Percentiles rank a stretch among this genome's conserved stretches.
Conservation (phyloP, 92 coral and sea anemone species). For the Parazoanthus swiftii region DNA sequence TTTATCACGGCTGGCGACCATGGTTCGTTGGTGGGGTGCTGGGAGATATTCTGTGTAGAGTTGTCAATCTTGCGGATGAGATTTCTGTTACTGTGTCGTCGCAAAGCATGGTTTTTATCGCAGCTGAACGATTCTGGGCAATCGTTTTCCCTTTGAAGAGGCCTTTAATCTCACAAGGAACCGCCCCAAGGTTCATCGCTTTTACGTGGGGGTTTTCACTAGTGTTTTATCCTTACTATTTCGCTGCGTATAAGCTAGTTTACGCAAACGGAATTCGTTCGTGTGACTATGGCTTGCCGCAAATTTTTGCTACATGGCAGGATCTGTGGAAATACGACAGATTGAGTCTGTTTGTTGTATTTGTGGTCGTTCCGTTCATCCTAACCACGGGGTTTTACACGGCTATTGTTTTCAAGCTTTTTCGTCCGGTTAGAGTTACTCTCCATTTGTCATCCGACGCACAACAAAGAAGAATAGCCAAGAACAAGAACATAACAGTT, state of each 20-base stretch:
- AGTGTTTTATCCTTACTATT: background rate
- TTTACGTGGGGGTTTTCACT: background rate
- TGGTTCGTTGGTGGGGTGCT: background rate
- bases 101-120: conserved; percentile 15
- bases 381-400: background rate
- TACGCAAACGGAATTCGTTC: background rate
- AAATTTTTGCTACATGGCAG: background rate
- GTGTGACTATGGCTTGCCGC: background rate
- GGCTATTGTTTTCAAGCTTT: background rate
- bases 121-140: background rate
- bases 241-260: background rate
- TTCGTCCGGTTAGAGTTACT: background rate
- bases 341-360: background rate
- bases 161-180: background rate
- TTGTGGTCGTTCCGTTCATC: background rate
- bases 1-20: conserved; percentile 5
- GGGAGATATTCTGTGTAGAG: conserved; percentile 1
- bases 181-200: background rate
- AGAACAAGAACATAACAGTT: background rate
- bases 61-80: background rate
- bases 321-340: conserved; percentile 3
- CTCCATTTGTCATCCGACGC: background rate
- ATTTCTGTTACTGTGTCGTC: background rate
- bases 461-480: background rate
- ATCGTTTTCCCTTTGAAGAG: background rate